Evolutionary conservation across 2,888 invertebrate genomes (phyloP).

Genomic region (Eutolmus rufibarbis): DNA sequence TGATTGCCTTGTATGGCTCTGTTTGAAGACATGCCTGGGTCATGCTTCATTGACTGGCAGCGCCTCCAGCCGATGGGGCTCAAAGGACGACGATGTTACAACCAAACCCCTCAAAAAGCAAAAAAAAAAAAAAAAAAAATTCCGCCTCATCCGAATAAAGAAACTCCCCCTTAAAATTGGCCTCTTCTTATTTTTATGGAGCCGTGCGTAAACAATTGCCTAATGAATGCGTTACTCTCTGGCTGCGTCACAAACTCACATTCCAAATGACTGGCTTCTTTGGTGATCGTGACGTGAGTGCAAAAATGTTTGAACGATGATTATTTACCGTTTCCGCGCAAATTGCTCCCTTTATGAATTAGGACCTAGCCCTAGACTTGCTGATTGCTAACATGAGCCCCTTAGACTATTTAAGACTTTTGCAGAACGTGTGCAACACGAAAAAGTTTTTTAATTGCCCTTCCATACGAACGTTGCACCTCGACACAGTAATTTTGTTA

Average conservation of each 20-base stretch:
- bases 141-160: neutral
- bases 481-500: neutral
- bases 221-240: slow-evolving; percentile 9
- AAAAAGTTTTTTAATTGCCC: neutral
- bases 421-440: neutral
- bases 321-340: neutral
- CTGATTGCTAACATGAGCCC: neutral
- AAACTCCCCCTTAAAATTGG: neutral
- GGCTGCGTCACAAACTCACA: slow-evolving; percentile 1
- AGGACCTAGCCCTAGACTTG: neutral
- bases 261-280: slow-evolving; percentile 9
- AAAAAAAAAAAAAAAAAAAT: neutral
- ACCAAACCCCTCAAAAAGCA: neutral
- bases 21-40: neutral
- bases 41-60: slow-evolving; percentile 18
- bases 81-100: neutral
- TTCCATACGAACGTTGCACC: neutral
- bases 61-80: neutral
- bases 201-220: slow-evolving; percentile 26
- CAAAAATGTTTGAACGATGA: neutral
- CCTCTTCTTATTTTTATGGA: slow-evolving; percentile 19
- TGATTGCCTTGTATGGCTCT: neutral
- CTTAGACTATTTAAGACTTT: neutral
- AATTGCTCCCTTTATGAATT: neutral
- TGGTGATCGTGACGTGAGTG: slow-evolving; percentile 1